Base-by-base conservation (phyloP, 1,140 invertebrate species). In the Sinonovacula constricta region DNA sequence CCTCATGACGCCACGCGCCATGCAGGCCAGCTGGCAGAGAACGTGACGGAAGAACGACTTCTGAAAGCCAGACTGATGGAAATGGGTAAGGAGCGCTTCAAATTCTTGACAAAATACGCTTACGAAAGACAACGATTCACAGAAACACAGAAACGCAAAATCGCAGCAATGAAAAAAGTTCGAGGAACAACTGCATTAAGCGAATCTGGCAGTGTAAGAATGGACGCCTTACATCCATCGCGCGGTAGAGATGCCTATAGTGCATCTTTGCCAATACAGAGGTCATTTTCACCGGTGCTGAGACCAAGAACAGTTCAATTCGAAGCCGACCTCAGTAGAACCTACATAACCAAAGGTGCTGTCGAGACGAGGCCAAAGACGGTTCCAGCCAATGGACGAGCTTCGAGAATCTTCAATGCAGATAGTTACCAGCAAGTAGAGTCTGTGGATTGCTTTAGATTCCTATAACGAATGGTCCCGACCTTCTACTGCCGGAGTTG, bases 241-340 rank as follows among this genome's bases (percentile, higher is more conserved):
- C n/a, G 18, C 24, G 36, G 33, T 12, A 28, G 31, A 56, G 59
- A 34, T 36, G 28, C 22, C 28, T 22, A 36, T 1, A 7, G 14
- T 18, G 39, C 14, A 22, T 30, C 24, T 39, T 3, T 18, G 7
- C 26, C 57, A 26, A 45, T 57, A 34, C 56, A 22, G 28, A 49
- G 45, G 34, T 34, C 45, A 18, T 60, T 71, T 14, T 34, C 68
- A 7, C 68, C 68, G 5, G 24, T 45, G 2, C 26, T 66, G 7
- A n/a, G 74, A 59, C 63, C 51, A 49, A 77, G 68, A 30, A 77
- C 63, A 14, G 74, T 77, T 22, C 74, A 77, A 36, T 77, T 77
- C 51, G 31, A 67, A 26, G 53, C 54, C 31, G 56, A 59, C n/a
- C 18, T 28, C 2, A 10, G 34, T 22, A 66, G 31, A 18, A 39